These are phyloP conservation scores for Delichon dasypus DNA, from an alignment of 2,797 vertebrate genomes.

Conservation along the genomic window DNA sequence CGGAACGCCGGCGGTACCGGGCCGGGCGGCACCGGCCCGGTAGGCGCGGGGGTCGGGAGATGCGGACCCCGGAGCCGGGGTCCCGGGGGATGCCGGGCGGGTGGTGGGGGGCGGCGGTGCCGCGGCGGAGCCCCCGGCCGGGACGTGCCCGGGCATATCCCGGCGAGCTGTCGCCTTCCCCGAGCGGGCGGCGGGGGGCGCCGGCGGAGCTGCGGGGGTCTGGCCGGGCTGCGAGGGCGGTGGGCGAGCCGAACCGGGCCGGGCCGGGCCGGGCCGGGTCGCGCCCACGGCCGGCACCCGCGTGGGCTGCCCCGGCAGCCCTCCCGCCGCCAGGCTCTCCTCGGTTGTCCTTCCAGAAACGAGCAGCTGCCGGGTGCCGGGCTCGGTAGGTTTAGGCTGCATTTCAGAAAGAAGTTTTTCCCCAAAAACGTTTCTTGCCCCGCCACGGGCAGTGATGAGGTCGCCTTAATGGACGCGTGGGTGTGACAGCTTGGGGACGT, in stretches of 20 bases:
- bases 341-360: background rate
- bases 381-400: background rate
- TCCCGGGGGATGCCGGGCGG: too few species aligned
- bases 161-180: background rate
- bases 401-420: background rate
- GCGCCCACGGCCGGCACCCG: background rate
- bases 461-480: background rate
- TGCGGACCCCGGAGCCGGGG: too few species aligned
- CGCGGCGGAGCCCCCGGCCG: background rate
- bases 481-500: background rate
- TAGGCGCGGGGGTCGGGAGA: background rate
- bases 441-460: background rate
- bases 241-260: background rate
- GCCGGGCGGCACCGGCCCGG: background rate
- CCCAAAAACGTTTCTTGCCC: too few species aligned
- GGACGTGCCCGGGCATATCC: slow-evolving; percentile 37
- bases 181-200: background rate
- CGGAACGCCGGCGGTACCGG: background rate
- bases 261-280: background rate
- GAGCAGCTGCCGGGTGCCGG: background rate
- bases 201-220: background rate
- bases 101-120: background rate
- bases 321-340: background rate
- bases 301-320: background rate
- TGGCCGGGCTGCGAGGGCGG: background rate